Evolutionary conservation across 2,888 invertebrate genomes (phyloP), one percentile per base, ranked within the genome.

Genomic region (Coleophora flavipennella): DNA sequence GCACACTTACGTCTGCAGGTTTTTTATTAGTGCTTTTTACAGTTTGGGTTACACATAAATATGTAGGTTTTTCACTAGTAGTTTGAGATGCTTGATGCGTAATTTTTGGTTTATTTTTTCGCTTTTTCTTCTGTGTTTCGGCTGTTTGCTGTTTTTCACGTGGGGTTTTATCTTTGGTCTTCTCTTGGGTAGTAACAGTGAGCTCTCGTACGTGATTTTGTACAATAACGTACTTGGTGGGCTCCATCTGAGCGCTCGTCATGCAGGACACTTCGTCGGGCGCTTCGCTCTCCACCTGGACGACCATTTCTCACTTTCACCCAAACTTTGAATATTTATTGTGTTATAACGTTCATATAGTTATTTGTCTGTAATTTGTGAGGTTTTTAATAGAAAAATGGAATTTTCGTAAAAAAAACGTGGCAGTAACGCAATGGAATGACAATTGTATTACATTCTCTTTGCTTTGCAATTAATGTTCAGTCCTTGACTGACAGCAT

Each of bases 121-220:
- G 25, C 12, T 35, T 11, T 43, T 38, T 31, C 13, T 32, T 11
- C 7, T 9, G 13, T 13, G 44, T 43, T 45, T 48, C 43, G 11
- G 29, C 9, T 3, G 28, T 6, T 20, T 3, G 20, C 20, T 3
- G 3, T 39, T 43, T 55, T 10, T 46, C 45, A 8, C n/a, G 8
- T 10, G 2, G n/a, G 41, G 25, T 39, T 29, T 20, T 6, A 29
- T 35, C 28, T 38, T 36, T 20, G 13, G 42, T 27, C 38, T 48
- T 42, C 42, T 45, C 31, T 41, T 36, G 25, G 20, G 29, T 39
- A 31, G 26, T 50, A 25, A 38, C 46, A 12, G 38, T 41, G 10
- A 62, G 45, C 49, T 68, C 65, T 27, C 62, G 55, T 8, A 70
- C 69, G 43, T 69, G 68, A 46, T 70, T 68, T 45, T 67, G 61